phyloP scores from a whole-genome alignment of 1,140 invertebrate genomes.

The Frieseomelitta varia region DNA sequence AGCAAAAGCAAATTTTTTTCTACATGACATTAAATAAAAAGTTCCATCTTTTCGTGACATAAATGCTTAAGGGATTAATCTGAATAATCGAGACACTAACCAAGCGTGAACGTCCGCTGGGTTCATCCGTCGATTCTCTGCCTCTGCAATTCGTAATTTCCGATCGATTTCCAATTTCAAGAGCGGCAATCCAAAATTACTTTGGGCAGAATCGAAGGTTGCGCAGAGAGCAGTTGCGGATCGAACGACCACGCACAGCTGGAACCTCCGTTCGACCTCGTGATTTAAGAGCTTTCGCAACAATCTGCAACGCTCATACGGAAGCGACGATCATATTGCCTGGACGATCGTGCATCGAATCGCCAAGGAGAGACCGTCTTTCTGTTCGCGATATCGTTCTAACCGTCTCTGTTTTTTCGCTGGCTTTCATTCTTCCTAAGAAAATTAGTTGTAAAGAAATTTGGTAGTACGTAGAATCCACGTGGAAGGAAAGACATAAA shows the following conservation, averaged over 20 bases:
- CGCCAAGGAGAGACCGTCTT: background rate
- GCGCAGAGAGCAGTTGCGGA: too few species aligned
- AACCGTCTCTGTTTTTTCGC: too few species aligned
- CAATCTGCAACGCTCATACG: background rate
- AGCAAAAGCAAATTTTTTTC: too few species aligned
- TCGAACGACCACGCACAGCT: background rate
- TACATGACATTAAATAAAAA: too few species aligned
- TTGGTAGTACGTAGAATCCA: too few species aligned
- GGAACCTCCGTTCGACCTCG: background rate
- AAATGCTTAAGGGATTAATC: too few species aligned
- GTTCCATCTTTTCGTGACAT: too few species aligned
- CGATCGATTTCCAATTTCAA: background rate
- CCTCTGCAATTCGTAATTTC: slow-evolving; percentile 3
- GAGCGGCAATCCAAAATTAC: background rate
- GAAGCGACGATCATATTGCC: slow-evolving; percentile 20
- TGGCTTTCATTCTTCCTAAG: too few species aligned
- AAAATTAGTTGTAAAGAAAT: too few species aligned
- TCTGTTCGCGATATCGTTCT: background rate
- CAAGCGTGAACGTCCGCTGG: background rate
- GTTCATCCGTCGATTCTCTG: background rate
- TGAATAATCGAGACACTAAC: slow-evolving; percentile 9
- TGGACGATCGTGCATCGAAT: background rate
- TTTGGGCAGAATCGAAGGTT: slow-evolving; percentile 1
- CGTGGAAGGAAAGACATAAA: too few species aligned
- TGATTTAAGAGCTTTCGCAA: slow-evolving; percentile 6